phyloP scores from a whole-genome alignment of 2,113 vertebrate genomes.

The Drymodes brunneopygia region DNA sequence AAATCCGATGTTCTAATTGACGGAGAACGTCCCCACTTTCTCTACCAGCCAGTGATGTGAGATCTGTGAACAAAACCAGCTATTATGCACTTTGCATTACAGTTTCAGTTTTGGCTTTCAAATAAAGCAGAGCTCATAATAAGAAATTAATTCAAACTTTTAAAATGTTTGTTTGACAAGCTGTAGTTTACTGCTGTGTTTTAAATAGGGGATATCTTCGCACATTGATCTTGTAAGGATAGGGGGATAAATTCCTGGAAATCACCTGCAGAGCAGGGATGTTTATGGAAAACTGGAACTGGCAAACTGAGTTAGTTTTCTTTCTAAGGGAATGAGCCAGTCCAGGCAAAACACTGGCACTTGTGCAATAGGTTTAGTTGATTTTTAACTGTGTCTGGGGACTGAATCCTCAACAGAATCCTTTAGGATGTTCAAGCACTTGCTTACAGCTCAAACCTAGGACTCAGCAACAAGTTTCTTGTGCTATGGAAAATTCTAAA shows the following conservation, averaged over 20 bases:
- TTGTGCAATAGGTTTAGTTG: background rate
- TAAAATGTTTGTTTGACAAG: background rate
- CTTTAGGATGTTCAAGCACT: background rate
- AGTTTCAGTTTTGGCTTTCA: background rate
- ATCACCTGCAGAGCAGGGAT: background rate
- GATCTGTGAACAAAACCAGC: background rate
- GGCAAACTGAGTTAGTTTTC: background rate
- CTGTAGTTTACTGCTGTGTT: background rate
- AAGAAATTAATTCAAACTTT: background rate
- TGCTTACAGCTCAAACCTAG: background rate
- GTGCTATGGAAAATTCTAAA: background rate
- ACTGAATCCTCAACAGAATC: background rate
- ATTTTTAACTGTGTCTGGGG: background rate
- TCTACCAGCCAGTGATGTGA: fast-evolving
- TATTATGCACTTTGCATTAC: background rate
- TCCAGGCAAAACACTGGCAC: background rate
- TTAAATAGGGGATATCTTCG: background rate
- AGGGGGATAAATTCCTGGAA: background rate
- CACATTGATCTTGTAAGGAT: background rate
- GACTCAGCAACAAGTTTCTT: background rate
- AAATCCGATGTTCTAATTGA: background rate
- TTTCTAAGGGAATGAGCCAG: background rate
- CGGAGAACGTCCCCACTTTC: fast-evolving
- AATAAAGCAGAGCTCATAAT: background rate
- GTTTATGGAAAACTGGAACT: background rate